These are phyloP conservation scores for Pachliopta kotzebuea DNA, from an alignment of 2,888 invertebrate species.

Conservation along the genomic window DNA sequence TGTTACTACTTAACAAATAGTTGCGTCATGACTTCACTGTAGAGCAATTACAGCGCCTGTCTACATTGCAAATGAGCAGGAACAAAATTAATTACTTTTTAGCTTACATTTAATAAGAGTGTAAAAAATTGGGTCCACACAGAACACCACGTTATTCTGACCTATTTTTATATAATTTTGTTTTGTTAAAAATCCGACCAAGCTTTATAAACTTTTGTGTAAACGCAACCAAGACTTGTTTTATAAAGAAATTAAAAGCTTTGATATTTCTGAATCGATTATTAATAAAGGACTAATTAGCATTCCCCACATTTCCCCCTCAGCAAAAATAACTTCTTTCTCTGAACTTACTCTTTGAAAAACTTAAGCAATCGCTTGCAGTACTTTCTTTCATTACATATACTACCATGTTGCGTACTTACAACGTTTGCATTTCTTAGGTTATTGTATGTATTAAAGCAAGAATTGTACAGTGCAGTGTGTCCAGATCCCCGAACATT, in stretches of 20 bases:
- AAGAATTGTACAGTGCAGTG: not conserved
- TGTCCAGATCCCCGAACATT: not conserved
- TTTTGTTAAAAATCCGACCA: conserved; percentile 7
- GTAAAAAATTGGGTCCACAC: conserved; percentile 14
- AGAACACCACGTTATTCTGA: conserved; percentile 10
- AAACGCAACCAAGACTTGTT: conserved; percentile 26
- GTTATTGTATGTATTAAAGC: conserved; percentile 1
- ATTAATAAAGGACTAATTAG: conserved; percentile 24
- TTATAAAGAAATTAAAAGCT: conserved; percentile 19
- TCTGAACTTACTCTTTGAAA: conserved; percentile 18
- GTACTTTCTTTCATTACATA: conserved; percentile 7
- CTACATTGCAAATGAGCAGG: conserved; percentile 28
- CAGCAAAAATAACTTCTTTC: conserved; percentile 6
- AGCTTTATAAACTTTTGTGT: conserved; percentile 11
- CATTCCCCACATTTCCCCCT: conserved; percentile 14
- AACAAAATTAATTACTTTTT: conserved; percentile 23
- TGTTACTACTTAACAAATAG: conserved; percentile 38
- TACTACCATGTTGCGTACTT: conserved; percentile 20
- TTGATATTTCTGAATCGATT: conserved; percentile 15
- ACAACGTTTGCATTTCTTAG: conserved; percentile 1
- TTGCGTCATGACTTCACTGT: conserved; percentile 38
- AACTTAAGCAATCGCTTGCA: conserved; percentile 11
- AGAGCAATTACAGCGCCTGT: conserved; percentile 38
- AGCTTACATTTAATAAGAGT: conserved; percentile 10
- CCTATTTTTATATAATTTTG: conserved; percentile 18